Percentiles rank a stretch among this genome's conserved stretches.
phyloP scores from a whole-genome alignment of 2,888 invertebrate genomes.

The Tyria jacobaeae region DNA sequence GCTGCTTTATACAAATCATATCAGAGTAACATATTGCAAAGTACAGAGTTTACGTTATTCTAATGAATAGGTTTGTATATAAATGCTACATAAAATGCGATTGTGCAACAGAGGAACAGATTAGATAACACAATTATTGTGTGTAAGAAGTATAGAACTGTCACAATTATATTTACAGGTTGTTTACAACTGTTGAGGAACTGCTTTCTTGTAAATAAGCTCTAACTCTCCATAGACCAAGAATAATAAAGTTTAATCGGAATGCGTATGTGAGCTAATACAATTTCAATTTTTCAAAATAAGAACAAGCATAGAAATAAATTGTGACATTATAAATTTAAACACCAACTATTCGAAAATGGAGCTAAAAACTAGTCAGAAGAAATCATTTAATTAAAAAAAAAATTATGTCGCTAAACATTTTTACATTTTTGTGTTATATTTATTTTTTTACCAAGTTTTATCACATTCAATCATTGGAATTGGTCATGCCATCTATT shows the following conservation, averaged over 20 bases:
- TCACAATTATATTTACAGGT: neutral
- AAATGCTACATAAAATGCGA: conserved; percentile 49
- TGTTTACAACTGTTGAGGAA: neutral
- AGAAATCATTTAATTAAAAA: conserved; percentile 27
- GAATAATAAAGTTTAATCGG: neutral
- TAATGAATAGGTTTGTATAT: conserved; percentile 26
- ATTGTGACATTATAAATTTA: neutral
- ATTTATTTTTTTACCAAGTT: conserved; percentile 40
- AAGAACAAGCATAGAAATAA: neutral
- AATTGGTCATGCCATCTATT: conserved; percentile 52
- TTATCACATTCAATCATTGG: conserved; percentile 63
- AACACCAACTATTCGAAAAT: neutral
- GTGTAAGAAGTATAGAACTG: too few relatives aligned
- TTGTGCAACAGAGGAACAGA: conserved; percentile 27
- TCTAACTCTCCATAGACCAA: neutral
- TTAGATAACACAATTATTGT: conserved; percentile 2
- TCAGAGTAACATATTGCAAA: conserved; percentile 19
- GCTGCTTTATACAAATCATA: conserved; percentile 17
- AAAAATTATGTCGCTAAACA: conserved; percentile 12
- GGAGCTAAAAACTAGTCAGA: conserved; percentile 21
- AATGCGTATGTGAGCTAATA: neutral
- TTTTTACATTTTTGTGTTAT: conserved; percentile 28
- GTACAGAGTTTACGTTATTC: conserved; percentile 19
- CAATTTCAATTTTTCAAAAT: too few relatives aligned
- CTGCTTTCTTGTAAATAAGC: neutral